Evolutionary conservation across 2,797 vertebrate species (phyloP).

Genomic region (Labroides dimidiatus): DNA sequence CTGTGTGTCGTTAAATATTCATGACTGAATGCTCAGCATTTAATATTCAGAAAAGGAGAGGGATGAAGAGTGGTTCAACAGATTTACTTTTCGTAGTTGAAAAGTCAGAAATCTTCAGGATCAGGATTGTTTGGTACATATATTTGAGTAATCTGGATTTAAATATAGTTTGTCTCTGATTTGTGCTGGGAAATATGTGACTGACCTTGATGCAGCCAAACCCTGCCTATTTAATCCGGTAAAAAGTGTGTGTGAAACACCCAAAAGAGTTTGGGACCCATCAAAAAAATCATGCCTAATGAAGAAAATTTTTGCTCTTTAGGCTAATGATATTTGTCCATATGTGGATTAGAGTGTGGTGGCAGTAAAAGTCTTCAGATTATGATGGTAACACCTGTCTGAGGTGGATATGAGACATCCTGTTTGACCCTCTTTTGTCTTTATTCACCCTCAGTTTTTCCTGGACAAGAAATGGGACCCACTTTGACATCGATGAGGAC

Average conservation of each 20-base stretch:
- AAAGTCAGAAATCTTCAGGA: background rate
- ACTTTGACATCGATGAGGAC: constrained; percentile 93
- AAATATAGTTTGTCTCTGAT: no score
- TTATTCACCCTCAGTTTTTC: constrained; percentile 87
- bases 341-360: background rate
- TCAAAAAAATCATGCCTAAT: background rate
- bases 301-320: no score
- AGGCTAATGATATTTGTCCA: background rate
- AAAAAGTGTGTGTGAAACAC: background rate
- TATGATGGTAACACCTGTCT: background rate
- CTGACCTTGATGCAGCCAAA: background rate
- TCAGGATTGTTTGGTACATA: background rate
- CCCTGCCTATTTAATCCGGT: background rate
- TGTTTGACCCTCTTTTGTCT: background rate
- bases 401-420: background rate
- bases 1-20: background rate
- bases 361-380: background rate
- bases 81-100: no score
- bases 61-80: no score
- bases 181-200: background rate
- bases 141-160: background rate
- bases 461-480: constrained; percentile 95
- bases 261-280: background rate
- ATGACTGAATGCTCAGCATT: background rate
- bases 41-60: no score